Evolutionary conservation across 1,140 invertebrate genomes (phyloP).

Genomic region (Orussus abietinus): DNA sequence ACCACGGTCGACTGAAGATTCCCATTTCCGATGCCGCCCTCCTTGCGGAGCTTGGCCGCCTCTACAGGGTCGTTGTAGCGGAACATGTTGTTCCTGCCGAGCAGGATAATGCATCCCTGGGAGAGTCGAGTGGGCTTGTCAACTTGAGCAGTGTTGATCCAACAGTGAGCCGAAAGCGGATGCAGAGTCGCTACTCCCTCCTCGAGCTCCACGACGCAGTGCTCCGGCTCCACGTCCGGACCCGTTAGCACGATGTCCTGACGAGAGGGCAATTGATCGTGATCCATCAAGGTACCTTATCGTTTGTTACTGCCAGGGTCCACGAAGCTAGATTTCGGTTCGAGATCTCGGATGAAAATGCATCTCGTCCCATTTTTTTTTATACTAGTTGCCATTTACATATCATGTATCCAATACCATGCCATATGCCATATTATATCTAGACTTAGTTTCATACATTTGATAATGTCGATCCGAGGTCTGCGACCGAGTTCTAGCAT

Average conservation of each 20-base stretch:
- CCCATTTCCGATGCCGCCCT: conserved; percentile 56
- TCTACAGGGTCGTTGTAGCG: conserved; percentile 90
- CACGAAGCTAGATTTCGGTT: no score
- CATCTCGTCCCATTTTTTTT: no score
- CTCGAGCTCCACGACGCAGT: conserved; percentile 74
- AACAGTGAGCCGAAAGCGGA: conserved; percentile 73
- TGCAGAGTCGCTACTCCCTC: conserved; percentile 73
- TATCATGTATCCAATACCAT: no score
- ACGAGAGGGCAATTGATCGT: no score
- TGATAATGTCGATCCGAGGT: no score
- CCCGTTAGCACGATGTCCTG: conserved; percentile 78
- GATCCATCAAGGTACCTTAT: no score
- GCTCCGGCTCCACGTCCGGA: conserved; percentile 75
- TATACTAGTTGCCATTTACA: no score
- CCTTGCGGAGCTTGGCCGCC: conserved; percentile 77
- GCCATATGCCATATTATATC: no score
- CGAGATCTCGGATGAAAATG: no score
- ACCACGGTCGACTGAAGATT: conserved; percentile 60
- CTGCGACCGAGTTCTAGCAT: no score
- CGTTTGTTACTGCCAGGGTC: no score
- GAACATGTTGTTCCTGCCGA: conserved; percentile 89
- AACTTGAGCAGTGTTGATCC: conserved; percentile 77
- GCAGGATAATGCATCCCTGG: conserved; percentile 79
- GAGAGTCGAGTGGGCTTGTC: conserved; percentile 70
- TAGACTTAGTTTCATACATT: no score